Conservation (phyloP, 2,113 vertebrate genomes). For the Amblyornis subalaris region DNA sequence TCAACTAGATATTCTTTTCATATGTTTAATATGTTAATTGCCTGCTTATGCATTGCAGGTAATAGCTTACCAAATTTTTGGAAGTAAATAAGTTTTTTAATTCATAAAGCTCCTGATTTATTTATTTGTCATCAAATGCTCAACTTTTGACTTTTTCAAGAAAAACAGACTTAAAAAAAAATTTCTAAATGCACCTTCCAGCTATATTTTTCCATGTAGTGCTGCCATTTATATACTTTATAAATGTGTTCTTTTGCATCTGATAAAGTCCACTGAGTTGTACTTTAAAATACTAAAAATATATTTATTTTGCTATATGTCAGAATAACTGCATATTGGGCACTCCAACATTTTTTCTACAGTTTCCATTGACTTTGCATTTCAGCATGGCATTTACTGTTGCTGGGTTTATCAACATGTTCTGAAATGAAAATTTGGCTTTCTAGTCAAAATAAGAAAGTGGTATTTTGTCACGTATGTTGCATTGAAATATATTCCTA, state of each 20-base stretch:
- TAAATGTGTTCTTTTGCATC: neutral
- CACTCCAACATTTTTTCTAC: neutral
- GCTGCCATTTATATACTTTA: neutral
- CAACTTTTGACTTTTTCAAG: neutral
- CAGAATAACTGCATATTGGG: neutral
- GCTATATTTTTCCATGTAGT: neutral
- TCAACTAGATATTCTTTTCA: neutral
- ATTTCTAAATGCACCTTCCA: neutral
- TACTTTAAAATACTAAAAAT: neutral
- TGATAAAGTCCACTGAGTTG: neutral
- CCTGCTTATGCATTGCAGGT: neutral
- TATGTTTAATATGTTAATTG: neutral
- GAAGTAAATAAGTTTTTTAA: neutral
- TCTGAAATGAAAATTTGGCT: constrained; percentile 5
- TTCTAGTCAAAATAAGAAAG: neutral
- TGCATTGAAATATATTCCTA: neutral
- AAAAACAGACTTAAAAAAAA: neutral
- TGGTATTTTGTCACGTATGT: neutral
- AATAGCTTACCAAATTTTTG: neutral
- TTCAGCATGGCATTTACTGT: neutral
- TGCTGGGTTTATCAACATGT: neutral
- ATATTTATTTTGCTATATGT: neutral
- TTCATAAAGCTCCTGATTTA: neutral
- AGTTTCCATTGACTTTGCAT: constrained; percentile 2
- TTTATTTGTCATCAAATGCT: neutral